Evolutionary conservation across 2,797 vertebrate species (phyloP).

Genomic region (Centroberyx gerrardi): DNA sequence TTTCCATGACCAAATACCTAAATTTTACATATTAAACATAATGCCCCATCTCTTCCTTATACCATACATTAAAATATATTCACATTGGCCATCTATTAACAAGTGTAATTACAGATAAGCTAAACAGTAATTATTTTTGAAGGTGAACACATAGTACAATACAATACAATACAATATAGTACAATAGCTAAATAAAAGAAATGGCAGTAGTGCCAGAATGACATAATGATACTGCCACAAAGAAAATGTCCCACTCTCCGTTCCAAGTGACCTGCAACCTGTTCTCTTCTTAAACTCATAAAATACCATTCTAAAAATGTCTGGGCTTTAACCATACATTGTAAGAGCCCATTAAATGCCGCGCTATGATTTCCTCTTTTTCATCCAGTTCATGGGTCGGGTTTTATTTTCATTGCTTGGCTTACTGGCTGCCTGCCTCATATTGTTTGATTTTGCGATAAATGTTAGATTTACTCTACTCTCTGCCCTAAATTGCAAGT

Average conservation of each 20-base stretch:
- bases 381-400: constrained; percentile 19
- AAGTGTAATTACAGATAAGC: background rate
- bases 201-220: background rate
- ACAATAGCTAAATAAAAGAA: background rate
- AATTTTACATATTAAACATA: too few species aligned
- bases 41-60: too few species aligned
- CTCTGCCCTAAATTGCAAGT: constrained; percentile 5
- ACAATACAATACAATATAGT: background rate
- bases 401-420: constrained; percentile 37
- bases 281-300: background rate
- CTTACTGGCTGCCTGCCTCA: constrained; percentile 3
- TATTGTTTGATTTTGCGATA: constrained; percentile 31
- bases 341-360: constrained; percentile 23
- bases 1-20: too few species aligned
- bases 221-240: background rate
- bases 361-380: constrained; percentile 17
- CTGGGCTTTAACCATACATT: constrained; percentile 14
- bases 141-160: background rate
- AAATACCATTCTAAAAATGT: constrained; percentile 11
- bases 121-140: background rate
- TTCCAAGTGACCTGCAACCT: background rate
- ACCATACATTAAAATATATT: background rate
- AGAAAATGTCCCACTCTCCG: background rate
- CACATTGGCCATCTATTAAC: background rate
- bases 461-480: constrained; percentile 27